These are phyloP conservation scores for Watersipora subatra DNA, from an alignment of 1,140 invertebrate genomes.

Conservation along the genomic window DNA sequence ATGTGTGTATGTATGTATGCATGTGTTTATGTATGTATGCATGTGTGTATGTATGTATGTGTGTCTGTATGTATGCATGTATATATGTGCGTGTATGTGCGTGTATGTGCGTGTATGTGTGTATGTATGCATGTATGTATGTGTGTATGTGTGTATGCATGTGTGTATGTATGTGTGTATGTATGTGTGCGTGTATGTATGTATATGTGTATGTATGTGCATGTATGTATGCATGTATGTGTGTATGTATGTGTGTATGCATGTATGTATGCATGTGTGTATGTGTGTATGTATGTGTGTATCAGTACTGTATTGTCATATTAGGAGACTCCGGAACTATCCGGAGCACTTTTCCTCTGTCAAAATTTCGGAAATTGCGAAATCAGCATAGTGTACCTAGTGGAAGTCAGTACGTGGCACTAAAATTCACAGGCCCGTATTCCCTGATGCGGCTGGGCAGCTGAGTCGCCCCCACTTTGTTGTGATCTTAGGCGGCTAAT, in stretches of 20 bases:
- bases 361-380: no score
- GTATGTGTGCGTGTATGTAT: constrained; percentile 1
- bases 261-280: background rate
- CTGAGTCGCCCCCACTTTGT: no score
- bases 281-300: background rate
- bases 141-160: constrained; percentile 5
- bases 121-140: constrained; percentile 6
- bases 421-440: no score
- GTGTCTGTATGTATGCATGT: constrained; percentile 4
- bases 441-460: no score
- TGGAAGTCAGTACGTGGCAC: no score
- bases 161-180: constrained; percentile 6
- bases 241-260: constrained; percentile 1
- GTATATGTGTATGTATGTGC: constrained; percentile 4
- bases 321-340: no score
- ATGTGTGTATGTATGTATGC: no score
- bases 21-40: no score
- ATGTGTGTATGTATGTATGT: no score
- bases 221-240: constrained; percentile 5
- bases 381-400: no score
- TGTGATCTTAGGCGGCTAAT: no score
- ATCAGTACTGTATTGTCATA: background rate
- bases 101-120: constrained; percentile 6
- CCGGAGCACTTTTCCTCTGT: no score
- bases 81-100: constrained; percentile 4